A percentile compares a stretch with the other conserved stretches of the same genome.
phyloP scores from a whole-genome alignment of 2,113 vertebrate genomes.

The Chrysemys picta region DNA sequence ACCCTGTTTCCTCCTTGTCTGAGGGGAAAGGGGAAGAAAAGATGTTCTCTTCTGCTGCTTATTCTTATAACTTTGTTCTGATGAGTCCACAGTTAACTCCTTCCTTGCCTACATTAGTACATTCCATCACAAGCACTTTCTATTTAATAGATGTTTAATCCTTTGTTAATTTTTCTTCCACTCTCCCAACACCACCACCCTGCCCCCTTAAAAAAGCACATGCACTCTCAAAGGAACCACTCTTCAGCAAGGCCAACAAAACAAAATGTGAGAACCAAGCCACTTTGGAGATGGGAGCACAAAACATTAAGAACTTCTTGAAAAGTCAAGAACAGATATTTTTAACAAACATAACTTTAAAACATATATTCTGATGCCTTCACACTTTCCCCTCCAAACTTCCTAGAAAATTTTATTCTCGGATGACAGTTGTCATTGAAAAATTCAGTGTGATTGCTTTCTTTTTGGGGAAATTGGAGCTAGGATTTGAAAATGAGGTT shows the following conservation, averaged over 20 bases:
- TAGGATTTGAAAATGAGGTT: neutral
- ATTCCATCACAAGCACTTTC: neutral
- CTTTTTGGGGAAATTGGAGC: neutral
- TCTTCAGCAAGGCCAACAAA: neutral
- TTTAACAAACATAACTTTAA: neutral
- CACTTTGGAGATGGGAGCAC: neutral
- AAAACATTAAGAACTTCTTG: neutral
- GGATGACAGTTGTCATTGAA: neutral
- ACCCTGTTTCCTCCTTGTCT: neutral
- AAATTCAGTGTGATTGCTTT: neutral
- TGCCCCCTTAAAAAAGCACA: neutral
- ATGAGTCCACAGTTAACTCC: neutral
- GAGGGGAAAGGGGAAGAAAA: neutral
- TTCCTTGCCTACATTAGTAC: neutral
- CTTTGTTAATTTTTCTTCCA: neutral
- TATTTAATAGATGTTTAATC: neutral
- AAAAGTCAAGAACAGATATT: neutral
- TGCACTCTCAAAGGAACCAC: neutral
- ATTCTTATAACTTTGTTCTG: neutral
- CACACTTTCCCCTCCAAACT: neutral
- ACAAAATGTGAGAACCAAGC: accelerated
- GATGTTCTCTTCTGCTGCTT: accelerated
- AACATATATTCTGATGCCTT: neutral
- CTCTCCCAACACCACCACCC: neutral
- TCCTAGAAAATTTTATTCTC: neutral